Conservation (phyloP, 2,888 invertebrate species). For the Hymenopus coronatus region DNA sequence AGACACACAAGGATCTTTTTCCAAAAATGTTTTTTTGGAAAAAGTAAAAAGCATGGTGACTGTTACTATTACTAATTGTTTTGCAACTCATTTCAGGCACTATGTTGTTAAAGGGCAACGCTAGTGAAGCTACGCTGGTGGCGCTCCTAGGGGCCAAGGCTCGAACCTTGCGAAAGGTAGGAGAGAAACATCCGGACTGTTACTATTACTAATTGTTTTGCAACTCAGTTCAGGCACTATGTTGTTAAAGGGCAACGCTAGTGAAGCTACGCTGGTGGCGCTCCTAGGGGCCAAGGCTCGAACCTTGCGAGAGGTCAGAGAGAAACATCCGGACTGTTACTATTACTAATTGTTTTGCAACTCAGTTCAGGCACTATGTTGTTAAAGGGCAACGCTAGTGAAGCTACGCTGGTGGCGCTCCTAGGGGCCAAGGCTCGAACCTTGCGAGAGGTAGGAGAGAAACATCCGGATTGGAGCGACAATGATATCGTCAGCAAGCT, state of each 20-base stretch:
- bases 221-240: too few species aligned
- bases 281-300: constrained; percentile 85
- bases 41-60: too few species aligned
- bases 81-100: too few species aligned
- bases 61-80: too few species aligned
- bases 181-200: constrained; percentile 71
- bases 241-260: constrained; percentile 77
- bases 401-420: constrained; percentile 88
- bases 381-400: constrained; percentile 85
- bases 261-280: constrained; percentile 90
- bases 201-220: too few species aligned
- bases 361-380: too few species aligned
- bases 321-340: constrained; percentile 71
- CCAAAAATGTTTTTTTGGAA: too few species aligned
- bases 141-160: constrained; percentile 88
- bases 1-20: too few species aligned
- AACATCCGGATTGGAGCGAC: constrained; percentile 74
- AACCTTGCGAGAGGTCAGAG: constrained; percentile 64
- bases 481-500: constrained; percentile 72
- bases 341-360: too few species aligned
- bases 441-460: constrained; percentile 63
- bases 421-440: constrained; percentile 83
- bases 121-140: constrained; percentile 91
- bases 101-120: constrained; percentile 75
- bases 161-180: constrained; percentile 63